Conservation (phyloP, 2,797 vertebrate species). For the Salmo trutta region DNA sequence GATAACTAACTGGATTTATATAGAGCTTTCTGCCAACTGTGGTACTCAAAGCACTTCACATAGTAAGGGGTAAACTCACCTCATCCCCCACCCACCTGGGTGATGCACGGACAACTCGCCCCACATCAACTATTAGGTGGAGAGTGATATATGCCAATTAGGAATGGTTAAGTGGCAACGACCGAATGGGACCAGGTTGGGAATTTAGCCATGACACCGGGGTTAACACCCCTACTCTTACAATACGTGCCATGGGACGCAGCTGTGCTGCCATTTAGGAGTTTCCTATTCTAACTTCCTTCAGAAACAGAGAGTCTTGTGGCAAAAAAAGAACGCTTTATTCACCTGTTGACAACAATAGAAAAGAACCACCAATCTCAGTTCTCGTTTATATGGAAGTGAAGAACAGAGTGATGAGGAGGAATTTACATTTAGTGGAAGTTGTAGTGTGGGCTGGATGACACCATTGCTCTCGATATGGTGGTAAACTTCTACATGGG, state of each 20-base stretch:
- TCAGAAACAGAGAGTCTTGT: background rate
- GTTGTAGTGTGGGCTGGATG: background rate
- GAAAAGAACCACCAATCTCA: background rate
- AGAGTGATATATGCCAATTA: too few species aligned
- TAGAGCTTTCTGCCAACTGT: too few species aligned
- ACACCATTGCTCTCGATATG: background rate
- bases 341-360: background rate
- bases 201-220: too few species aligned
- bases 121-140: too few species aligned
- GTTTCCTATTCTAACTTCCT: background rate
- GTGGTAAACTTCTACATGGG: background rate
- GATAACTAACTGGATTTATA: too few species aligned
- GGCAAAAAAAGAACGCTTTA: background rate
- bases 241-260: background rate
- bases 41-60: too few species aligned
- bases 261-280: background rate
- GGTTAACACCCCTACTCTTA: too few species aligned
- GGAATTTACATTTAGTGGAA: background rate
- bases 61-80: too few species aligned
- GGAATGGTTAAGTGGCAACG: too few species aligned
- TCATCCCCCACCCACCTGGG: too few species aligned
- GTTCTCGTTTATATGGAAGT: background rate
- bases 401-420: background rate
- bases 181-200: too few species aligned
- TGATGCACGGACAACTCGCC: too few species aligned